Base-by-base conservation (phyloP, 2,797 vertebrate species). In the Leptoclinus maculatus region DNA sequence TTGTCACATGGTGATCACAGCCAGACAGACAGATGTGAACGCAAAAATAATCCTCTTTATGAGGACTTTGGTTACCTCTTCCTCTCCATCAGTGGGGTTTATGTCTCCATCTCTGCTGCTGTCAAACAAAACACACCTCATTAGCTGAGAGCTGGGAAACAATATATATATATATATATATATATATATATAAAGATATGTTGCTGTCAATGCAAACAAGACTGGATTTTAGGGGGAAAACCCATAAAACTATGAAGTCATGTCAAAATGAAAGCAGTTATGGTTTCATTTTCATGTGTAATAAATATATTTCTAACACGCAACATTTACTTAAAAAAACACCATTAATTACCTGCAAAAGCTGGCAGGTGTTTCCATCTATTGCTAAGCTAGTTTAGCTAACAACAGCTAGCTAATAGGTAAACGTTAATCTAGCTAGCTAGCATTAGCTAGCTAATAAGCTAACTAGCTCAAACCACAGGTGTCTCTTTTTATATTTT, bases 51-150 rank as follows among this genome's bases (percentile, higher is more conserved):
- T 65, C 66, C 79, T 64, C n/a, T 70, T 45, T 13, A 3, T 25
- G 2, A 49, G 25, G n/a, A 25, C 13, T 47, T 2, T 16, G 25
- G 12, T n/a, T 4, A 94, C 92, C 93, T 91, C 72, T 85, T 91
- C 75, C 81, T 88, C 88, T 92, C 92, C 93, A 93, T 93, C 67
- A 71, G 64, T 59, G 58, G 39, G 25, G 2, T 53, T 60, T 68
- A 80, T 23, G 72, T 7, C 73, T 87, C 83, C 88, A 90, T 85
- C 70, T 39, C 49, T 27, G 53, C 49, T 54, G 38, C 54, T 57
- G 67, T 56, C 53, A 78, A 60, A 59, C 14, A 72, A 29, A 51
- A 49, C 43, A 29, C 49, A 36, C 16, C 5, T 29, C 7, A 25
- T 45, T 29, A 38, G 43, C 43, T 47, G 36, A n/a, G 2, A 7